Percentiles rank a stretch among this genome's conserved stretches.
These are phyloP conservation scores for Cassiopea andromeda DNA, from an alignment of 30 jellyfish, hydroid and myxozoan species.

Conservation along the genomic window DNA sequence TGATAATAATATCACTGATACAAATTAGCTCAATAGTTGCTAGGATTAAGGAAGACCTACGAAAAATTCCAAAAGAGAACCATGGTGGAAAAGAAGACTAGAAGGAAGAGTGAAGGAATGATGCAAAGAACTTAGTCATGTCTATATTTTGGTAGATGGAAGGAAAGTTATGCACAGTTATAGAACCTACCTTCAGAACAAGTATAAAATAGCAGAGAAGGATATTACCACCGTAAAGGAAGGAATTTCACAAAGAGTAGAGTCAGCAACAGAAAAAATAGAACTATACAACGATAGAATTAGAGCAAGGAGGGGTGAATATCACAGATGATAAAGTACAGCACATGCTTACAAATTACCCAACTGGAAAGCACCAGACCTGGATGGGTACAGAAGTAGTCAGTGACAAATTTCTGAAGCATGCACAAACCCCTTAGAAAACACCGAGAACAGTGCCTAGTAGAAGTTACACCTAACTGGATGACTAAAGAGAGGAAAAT, in stretches of 20 bases:
- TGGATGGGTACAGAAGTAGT: too few relatives aligned
- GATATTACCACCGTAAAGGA: neutral
- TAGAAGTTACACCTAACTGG: constrained; percentile 30
- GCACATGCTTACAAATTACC: too few relatives aligned
- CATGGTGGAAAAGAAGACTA: constrained; percentile 43
- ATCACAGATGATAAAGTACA: too few relatives aligned
- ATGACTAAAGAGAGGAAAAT: constrained; percentile 56
- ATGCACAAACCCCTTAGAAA: constrained; percentile 19
- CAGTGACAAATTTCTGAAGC: constrained; percentile 29
- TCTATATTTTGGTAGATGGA: neutral
- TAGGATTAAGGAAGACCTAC: constrained; percentile 1
- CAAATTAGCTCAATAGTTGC: constrained; percentile 2
- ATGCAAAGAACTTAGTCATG: constrained; percentile 13
- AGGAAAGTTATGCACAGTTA: neutral
- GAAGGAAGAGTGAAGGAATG: constrained; percentile 18
- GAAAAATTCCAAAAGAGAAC: neutral
- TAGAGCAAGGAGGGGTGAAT: constrained; percentile 2
- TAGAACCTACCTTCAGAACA: constrained; percentile 1
- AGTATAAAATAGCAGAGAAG: neutral
- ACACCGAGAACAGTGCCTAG: constrained; percentile 23
- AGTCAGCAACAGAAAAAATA: neutral
- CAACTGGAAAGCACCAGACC: too few relatives aligned
- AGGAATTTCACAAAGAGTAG: neutral
- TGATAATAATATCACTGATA: neutral
- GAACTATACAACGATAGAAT: constrained; percentile 1